phyloP scores from a whole-genome alignment of 1,140 invertebrate species.

The Bombus soroeensis region DNA sequence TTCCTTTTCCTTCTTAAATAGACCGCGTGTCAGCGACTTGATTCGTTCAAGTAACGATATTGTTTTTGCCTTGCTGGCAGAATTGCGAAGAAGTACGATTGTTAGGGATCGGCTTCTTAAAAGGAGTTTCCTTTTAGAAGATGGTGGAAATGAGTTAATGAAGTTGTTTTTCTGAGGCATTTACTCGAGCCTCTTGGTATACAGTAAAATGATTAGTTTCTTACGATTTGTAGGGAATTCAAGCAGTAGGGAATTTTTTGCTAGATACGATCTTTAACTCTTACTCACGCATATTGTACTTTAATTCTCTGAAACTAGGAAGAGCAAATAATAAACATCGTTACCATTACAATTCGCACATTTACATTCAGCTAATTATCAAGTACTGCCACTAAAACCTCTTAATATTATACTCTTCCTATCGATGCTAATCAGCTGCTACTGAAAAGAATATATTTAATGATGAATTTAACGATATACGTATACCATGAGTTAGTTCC shows the following conservation, averaged over 20 bases:
- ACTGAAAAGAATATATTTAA: conserved; percentile 6
- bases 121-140: not conserved
- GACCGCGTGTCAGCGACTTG: not conserved
- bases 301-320: too few relatives aligned
- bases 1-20: conserved; percentile 1
- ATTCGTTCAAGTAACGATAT: not conserved
- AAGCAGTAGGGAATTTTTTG: not conserved
- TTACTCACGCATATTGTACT: too few relatives aligned
- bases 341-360: too few relatives aligned
- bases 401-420: too few relatives aligned
- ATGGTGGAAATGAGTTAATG: not conserved
- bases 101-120: too few relatives aligned
- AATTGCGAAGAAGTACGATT: not conserved
- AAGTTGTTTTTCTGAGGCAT: not conserved
- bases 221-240: not conserved
- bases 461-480: too few relatives aligned
- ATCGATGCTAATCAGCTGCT: conserved; percentile 9
- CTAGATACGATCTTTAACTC: not conserved
- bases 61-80: not conserved
- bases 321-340: too few relatives aligned
- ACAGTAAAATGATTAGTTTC: not conserved
- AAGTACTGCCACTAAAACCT: too few relatives aligned
- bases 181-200: not conserved
- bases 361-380: too few relatives aligned
- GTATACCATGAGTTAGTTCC: too few relatives aligned